Evolutionary conservation across 2,888 invertebrate genomes (phyloP).

Genomic region (Hedychridium roseum): DNA sequence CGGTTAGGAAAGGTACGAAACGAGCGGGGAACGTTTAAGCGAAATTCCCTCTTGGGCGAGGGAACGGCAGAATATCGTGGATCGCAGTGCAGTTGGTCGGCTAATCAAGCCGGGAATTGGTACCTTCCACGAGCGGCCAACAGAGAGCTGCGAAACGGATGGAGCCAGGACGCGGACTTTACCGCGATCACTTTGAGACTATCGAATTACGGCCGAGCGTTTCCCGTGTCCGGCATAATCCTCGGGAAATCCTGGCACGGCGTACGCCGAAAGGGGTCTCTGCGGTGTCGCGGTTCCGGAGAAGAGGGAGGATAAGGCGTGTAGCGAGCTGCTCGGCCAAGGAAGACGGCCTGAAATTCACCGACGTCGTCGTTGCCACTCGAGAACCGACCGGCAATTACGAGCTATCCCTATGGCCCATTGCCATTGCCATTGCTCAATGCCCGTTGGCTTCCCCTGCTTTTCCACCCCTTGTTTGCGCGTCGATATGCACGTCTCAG

Average conservation of each 20-base stretch:
- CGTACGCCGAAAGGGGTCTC: conserved; percentile 43
- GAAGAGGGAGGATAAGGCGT: conserved; percentile 1
- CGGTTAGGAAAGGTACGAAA: too few relatives aligned
- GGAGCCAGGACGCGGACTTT: too few relatives aligned
- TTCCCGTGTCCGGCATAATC: conserved; percentile 32
- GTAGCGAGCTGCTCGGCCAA: conserved; percentile 1
- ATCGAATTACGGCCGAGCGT: conserved; percentile 35
- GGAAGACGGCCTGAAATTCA: conserved; percentile 44
- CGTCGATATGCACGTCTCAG: conserved; percentile 37
- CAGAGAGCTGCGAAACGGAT: too few relatives aligned
- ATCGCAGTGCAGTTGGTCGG: too few relatives aligned
- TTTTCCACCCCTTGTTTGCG: conserved; percentile 29
- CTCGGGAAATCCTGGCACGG: conserved; percentile 44
- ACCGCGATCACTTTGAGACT: conserved; percentile 25
- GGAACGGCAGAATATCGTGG: too few relatives aligned
- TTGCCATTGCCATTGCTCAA: conserved; percentile 43
- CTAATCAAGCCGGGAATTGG: too few relatives aligned
- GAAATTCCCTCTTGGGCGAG: too few relatives aligned
- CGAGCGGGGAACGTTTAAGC: too few relatives aligned
- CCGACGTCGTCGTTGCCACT: conserved; percentile 51
- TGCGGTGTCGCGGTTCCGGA: conserved; percentile 36
- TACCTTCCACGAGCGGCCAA: too few relatives aligned
- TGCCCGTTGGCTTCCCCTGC: conserved; percentile 23
- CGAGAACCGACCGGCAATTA: conserved; percentile 51
- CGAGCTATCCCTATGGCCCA: conserved; percentile 47